phyloP scores from a whole-genome alignment of 2,113 vertebrate genomes.

The Rallus limicola region DNA sequence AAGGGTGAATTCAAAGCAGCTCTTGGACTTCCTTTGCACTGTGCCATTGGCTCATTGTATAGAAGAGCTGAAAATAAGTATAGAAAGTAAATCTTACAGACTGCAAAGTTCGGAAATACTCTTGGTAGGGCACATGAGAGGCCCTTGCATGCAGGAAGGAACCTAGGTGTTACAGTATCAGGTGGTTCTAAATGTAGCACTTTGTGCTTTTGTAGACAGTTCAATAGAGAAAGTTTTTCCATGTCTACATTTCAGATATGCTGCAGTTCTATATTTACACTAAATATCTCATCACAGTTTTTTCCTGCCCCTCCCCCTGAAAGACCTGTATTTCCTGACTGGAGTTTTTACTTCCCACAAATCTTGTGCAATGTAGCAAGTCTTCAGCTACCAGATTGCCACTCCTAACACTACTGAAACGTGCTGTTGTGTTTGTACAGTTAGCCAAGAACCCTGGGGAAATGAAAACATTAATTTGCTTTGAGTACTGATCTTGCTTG shows the following conservation, averaged over 20 bases:
- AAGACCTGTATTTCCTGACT: neutral
- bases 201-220: neutral
- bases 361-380: fast-evolving
- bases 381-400: neutral
- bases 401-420: neutral
- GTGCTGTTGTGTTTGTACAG: fast-evolving
- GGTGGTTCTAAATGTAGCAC: neutral
- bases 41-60: neutral
- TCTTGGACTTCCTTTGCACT: neutral
- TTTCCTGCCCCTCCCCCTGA: neutral
- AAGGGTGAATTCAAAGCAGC: neutral
- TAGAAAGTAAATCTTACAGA: neutral
- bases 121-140: neutral
- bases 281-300: neutral
- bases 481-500: neutral
- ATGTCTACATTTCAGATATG: neutral
- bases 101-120: neutral
- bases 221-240: neutral
- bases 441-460: neutral
- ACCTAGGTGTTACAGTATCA: neutral
- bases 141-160: neutral
- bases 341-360: neutral
- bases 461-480: neutral
- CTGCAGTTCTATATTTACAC: neutral
- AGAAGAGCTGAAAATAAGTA: neutral